These are phyloP conservation scores for Fragum fragum DNA, from an alignment of 2,888 invertebrate species.

Conservation along the genomic window DNA sequence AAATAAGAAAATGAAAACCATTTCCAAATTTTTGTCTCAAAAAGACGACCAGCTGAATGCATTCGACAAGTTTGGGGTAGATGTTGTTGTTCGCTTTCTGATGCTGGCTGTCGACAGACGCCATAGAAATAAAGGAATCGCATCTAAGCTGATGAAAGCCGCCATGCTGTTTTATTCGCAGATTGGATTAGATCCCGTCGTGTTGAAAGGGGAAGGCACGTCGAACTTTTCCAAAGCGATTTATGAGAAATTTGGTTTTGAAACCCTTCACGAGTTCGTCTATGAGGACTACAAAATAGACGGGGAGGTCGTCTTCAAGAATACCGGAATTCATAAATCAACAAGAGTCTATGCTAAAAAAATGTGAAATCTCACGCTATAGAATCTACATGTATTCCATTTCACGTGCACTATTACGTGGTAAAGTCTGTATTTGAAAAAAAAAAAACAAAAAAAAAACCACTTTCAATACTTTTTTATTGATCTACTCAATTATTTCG, in stretches of 20 bases:
- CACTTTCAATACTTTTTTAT: too few relatives aligned
- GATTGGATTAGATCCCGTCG: constrained; percentile 26
- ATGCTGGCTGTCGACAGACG: constrained; percentile 39
- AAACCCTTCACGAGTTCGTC: constrained; percentile 22
- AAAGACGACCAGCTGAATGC: constrained; percentile 20
- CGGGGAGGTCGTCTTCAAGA: constrained; percentile 28
- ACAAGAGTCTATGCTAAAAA: constrained; percentile 34
- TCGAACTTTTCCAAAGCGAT: constrained; percentile 50
- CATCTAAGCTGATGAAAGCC: constrained; percentile 35
- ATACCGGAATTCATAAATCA: constrained; percentile 46
- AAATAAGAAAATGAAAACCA: neutral
- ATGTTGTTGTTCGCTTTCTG: constrained; percentile 32
- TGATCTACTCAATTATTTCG: too few relatives aligned
- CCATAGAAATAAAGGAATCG: constrained; percentile 38
- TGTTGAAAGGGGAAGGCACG: constrained; percentile 36
- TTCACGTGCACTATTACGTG: too few relatives aligned
- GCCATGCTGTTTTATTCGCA: constrained; percentile 21
- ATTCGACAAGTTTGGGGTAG: constrained; percentile 37
- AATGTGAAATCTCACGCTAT: neutral
- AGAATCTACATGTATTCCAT: too few relatives aligned
- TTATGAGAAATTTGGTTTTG: constrained; percentile 43
- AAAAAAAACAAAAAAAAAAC: too few relatives aligned
- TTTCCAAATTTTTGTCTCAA: neutral
- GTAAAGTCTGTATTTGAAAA: too few relatives aligned
- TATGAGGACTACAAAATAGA: constrained; percentile 42